phyloP scores from a whole-genome alignment of 1,140 invertebrate genomes.

The Papilio dardanus region DNA sequence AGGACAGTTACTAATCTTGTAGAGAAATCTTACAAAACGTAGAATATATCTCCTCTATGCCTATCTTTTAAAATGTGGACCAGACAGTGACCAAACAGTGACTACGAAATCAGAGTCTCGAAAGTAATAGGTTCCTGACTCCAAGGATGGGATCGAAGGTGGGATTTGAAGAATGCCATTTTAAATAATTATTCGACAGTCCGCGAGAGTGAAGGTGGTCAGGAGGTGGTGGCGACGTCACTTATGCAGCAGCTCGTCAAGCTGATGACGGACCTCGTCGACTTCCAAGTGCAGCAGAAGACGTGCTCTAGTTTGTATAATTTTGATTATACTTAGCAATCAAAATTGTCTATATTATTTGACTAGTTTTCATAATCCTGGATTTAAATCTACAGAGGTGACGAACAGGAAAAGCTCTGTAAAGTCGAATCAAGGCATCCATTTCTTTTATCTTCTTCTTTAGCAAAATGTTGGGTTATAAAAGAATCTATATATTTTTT shows the following conservation, averaged over 20 bases:
- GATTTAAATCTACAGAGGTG: too few species aligned
- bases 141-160: too few species aligned
- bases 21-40: too few species aligned
- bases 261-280: slow-evolving; percentile 67
- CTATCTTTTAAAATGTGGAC: too few species aligned
- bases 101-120: too few species aligned
- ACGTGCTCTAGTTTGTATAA: slow-evolving; percentile 59
- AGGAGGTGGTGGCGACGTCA: slow-evolving; percentile 46
- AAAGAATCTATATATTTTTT: slow-evolving; percentile 29
- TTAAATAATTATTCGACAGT: slow-evolving; percentile 41
- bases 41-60: too few species aligned
- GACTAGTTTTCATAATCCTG: too few species aligned
- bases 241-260: slow-evolving; percentile 67
- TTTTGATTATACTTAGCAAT: background rate
- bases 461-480: background rate
- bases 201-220: slow-evolving; percentile 49
- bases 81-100: too few species aligned
- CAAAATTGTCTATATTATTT: background rate
- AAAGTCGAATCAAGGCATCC: background rate
- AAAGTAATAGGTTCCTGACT: too few species aligned
- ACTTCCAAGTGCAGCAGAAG: slow-evolving; percentile 68
- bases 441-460: background rate
- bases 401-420: too few species aligned
- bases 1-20: too few species aligned
- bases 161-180: too few species aligned